phyloP scores from a whole-genome alignment of 2,113 vertebrate species.

The Ploceus nigricollis region DNA sequence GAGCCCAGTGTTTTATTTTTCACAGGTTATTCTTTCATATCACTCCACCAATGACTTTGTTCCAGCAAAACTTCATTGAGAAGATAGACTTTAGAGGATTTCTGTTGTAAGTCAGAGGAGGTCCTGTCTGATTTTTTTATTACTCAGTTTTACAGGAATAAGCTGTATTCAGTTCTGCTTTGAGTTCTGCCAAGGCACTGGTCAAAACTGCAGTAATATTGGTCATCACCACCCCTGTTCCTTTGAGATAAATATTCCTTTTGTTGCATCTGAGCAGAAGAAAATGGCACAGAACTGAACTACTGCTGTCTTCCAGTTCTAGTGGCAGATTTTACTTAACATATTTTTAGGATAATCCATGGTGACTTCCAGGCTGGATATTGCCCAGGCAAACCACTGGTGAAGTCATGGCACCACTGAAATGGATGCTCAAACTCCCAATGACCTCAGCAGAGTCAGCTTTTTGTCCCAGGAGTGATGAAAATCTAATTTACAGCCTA shows the following conservation, averaged over 20 bases:
- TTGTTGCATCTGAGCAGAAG: background rate
- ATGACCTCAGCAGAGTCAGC: slow-evolving; percentile 36
- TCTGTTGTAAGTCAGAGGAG: background rate
- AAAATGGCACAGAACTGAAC: background rate
- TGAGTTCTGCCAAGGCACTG: background rate
- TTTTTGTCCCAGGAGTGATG: slow-evolving; percentile 32
- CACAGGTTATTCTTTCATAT: background rate
- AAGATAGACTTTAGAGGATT: background rate
- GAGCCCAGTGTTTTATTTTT: background rate
- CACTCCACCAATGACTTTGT: background rate
- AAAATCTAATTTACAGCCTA: slow-evolving; percentile 56
- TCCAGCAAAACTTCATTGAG: background rate
- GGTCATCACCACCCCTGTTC: background rate
- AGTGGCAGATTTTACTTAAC: background rate
- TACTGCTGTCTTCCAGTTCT: background rate
- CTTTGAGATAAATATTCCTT: background rate
- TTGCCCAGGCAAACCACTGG: background rate
- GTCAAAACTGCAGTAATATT: background rate
- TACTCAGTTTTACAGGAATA: background rate
- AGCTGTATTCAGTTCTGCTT: background rate
- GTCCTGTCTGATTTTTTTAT: background rate
- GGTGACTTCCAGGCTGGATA: background rate
- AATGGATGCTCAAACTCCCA: slow-evolving; percentile 48
- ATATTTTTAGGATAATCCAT: background rate
- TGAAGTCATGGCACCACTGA: background rate